Base-by-base conservation (phyloP, 2,888 invertebrate genomes). In the Euphydryas editha region DNA sequence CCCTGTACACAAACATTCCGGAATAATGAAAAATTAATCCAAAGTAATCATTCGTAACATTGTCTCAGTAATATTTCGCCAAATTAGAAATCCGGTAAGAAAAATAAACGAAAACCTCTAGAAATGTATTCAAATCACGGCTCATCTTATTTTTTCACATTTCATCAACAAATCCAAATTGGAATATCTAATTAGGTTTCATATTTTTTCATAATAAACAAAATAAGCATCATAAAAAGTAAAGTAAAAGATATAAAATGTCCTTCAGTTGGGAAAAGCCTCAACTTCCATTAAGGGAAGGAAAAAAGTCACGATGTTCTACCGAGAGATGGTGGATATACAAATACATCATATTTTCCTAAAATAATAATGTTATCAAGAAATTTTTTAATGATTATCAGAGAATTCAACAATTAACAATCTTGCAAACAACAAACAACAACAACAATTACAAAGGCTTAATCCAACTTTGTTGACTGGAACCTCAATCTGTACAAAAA, bases 121-220 rank as follows among this genome's bases (percentile, higher is more conserved):
- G 88, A 86, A 89, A 90, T 90, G 90, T 90, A 90, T 91, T 90
- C 90, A 90, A 91, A 92, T 92, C 90, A 90, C 88, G 87, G 80
- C 83, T 77, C 81, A 81, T 81, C 83, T 85, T 87, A 88, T 88
- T 90, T 90, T 85, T 24, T 49, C 49, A 49, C 5, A 44, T 44
- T 44, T 44, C 15, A 49, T 21, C 11, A 13, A 21, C 13, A 49
- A 15, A n/a, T 15, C n/a, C 1, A 49, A 15, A 49, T 24, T 24
- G 24, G 15, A 24, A 24, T 51, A 15, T 24, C n/a, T 21, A 17
- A n/a, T 36, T 44, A 10, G 15, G 11, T 13, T 39, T 6, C 13
- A 39, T 39, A 8, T 39, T 39, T 39, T 39, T 36, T 39, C 11
- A 15, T 39, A 11, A 39, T 39, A 13, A 39, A 39, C 10, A 39